Conservation (phyloP, 2,888 invertebrate genomes). For the Thelaira solivaga region DNA sequence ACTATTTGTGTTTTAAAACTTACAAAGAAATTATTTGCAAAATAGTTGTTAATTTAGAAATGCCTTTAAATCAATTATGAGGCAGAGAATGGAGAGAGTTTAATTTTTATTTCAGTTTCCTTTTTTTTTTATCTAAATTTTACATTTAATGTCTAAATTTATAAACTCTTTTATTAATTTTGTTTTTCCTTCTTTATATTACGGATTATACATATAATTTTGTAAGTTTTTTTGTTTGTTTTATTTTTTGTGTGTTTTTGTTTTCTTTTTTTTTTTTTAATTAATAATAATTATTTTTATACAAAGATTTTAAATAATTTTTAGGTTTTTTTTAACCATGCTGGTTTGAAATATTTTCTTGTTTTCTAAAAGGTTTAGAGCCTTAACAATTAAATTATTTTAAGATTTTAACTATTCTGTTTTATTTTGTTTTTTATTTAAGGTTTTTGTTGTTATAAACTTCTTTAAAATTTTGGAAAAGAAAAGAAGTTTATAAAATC, state of each 20-base stretch:
- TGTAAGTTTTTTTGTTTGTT: slow-evolving; percentile 42
- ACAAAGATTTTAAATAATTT: slow-evolving; percentile 37
- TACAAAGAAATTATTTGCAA: slow-evolving; percentile 76
- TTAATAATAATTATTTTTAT: slow-evolving; percentile 32
- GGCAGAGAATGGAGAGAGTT: neutral
- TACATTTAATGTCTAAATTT: slow-evolving; percentile 64
- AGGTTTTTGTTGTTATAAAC: slow-evolving; percentile 53
- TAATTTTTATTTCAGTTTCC: slow-evolving; percentile 25
- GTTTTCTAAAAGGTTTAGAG: slow-evolving; percentile 57
- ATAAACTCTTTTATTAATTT: slow-evolving; percentile 54
- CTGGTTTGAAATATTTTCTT: slow-evolving; percentile 35
- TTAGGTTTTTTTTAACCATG: slow-evolving; percentile 49
- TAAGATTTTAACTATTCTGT: slow-evolving; percentile 58
- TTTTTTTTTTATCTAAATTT: slow-evolving; percentile 57
- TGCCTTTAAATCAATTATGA: neutral
- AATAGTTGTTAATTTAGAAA: slow-evolving; percentile 50
- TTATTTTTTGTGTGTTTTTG: too few species aligned
- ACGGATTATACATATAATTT: slow-evolving; percentile 56
- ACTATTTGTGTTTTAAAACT: slow-evolving; percentile 64
- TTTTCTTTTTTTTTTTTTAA: slow-evolving; percentile 28
- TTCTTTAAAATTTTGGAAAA: slow-evolving; percentile 16
- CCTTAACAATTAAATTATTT: slow-evolving; percentile 61
- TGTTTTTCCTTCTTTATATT: too few species aligned
- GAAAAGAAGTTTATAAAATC: slow-evolving; percentile 53
- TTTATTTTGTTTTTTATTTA: slow-evolving; percentile 15